Percentiles rank a stretch among this genome's conserved stretches.
These are phyloP conservation scores for Aphaenogaster floridana DNA, from an alignment of 1,140 invertebrate species.

Conservation along the genomic window DNA sequence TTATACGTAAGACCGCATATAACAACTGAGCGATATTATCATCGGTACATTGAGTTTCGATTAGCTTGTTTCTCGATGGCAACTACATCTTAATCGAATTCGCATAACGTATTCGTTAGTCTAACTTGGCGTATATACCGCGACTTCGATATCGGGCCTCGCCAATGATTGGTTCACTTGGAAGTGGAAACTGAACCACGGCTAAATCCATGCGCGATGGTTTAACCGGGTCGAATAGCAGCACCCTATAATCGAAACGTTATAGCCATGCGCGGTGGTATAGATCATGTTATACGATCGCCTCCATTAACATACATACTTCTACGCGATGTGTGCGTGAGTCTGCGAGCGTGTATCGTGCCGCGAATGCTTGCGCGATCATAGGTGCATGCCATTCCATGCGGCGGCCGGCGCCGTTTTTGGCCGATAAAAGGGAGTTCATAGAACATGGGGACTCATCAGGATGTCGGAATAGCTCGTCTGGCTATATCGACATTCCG, in stretches of 20 bases:
- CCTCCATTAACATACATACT: conserved; percentile 63
- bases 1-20: not conserved
- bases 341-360: conserved; percentile 45
- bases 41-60: conserved; percentile 37
- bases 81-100: conserved; percentile 63
- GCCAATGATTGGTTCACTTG: conserved; percentile 70
- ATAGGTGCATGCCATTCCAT: conserved; percentile 63
- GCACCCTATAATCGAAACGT: conserved; percentile 75
- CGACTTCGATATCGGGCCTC: conserved; percentile 63
- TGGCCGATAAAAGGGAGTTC: conserved; percentile 69
- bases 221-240: conserved; percentile 74
- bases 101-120: conserved; percentile 69
- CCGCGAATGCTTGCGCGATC: conserved; percentile 54
- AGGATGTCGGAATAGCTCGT: conserved; percentile 57
- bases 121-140: conserved; percentile 41
- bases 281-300: conserved; percentile 73
- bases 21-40: conserved; percentile 9
- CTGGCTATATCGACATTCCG: conserved; percentile 64
- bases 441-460: conserved; percentile 61
- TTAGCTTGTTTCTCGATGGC: conserved; percentile 45
- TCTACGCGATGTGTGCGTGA: conserved; percentile 30
- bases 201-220: conserved; percentile 68
- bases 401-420: conserved; percentile 52
- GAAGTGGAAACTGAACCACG: conserved; percentile 65
- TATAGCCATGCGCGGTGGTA: conserved; percentile 67